phyloP scores from a whole-genome alignment of 2,888 invertebrate species.

The Agonum fuliginosum region DNA sequence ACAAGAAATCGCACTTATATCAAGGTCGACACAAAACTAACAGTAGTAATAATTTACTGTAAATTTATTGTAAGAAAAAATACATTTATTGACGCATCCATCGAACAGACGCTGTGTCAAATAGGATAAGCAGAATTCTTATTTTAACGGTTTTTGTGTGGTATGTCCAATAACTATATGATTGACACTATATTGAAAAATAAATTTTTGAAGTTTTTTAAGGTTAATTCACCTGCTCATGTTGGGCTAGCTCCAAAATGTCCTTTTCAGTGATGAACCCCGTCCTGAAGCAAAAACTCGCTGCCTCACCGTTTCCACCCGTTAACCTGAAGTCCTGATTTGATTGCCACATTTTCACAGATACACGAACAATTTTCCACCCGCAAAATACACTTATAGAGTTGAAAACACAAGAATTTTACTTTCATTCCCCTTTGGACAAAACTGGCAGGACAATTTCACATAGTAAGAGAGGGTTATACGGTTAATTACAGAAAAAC shows the following conservation, averaged over 20 bases:
- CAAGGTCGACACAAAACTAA: too few species aligned
- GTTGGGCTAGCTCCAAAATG: not conserved
- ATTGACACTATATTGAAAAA: too few species aligned
- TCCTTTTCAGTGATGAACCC: not conserved
- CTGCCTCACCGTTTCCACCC: not conserved
- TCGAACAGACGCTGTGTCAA: too few species aligned
- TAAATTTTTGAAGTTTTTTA: too few species aligned
- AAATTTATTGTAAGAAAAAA: too few species aligned
- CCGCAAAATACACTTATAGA: conserved; percentile 10
- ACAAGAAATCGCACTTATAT: too few species aligned
- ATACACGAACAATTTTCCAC: conserved; percentile 17
- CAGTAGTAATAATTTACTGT: too few species aligned
- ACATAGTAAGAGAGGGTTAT: conserved; percentile 32
- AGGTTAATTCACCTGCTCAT: conserved; percentile 3
- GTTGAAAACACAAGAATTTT: conserved; percentile 37
- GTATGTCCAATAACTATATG: too few species aligned
- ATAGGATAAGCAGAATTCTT: too few species aligned
- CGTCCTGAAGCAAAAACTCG: not conserved
- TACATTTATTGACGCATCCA: too few species aligned
- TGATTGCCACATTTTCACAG: conserved; percentile 12
- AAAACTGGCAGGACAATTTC: conserved; percentile 29
- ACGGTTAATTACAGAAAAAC: conserved; percentile 38
- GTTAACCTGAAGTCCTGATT: conserved; percentile 6
- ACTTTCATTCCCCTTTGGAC: conserved; percentile 11
- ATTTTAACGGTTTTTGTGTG: too few species aligned